Evolutionary conservation across 2,113 vertebrate species (phyloP), one percentile per base, ranked within the genome.

Genomic region (Romanogobio albipinnatus): DNA sequence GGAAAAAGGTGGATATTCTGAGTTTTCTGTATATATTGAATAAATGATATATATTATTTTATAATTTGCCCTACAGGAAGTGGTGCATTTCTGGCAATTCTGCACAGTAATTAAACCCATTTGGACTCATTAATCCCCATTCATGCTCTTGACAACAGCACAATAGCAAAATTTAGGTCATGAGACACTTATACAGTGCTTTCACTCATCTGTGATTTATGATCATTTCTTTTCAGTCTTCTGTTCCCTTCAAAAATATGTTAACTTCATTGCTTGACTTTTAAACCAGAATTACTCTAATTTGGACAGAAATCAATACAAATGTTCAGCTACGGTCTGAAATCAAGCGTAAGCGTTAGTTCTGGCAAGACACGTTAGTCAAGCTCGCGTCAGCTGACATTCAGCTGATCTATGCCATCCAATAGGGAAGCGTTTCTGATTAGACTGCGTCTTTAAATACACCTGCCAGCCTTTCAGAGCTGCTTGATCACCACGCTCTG

Each of bases 181-280:
- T 53, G 47, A 76, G 47, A 33, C 39, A 15, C 4, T 74, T 74
- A 29, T 29, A 47, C 3, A 15, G 47, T 17, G 73, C 73, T 51
- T 74, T 51, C 47, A 76, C 45, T 24, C 73, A 76, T 47, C 73
- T 53, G 74, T 51, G 74, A 53, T 76, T 76, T 76, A 53, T 76
- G 24, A 33, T 76, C 2, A 24, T 76, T n/a, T 43, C 15, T 39
- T 49, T 53, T 39, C 3, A 51, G 53, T 33, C 6, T 53, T 76
- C 47, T 51, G 14, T 73, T 73, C 10, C 39, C 22, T 45, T 22
- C 39, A 43, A 73, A 26, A 73, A 71, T 45, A 11, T 71, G 5
- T 71, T 71, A 45, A n/a, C 22, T n/a, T 19, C 1, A 3, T 73
- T 73, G 39, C 70, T 14, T 45, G 70, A 73, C 19, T 45, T 4